These are phyloP conservation scores for Amphiprion clarkii DNA, from an alignment of 2,797 vertebrate species.

Conservation along the genomic window DNA sequence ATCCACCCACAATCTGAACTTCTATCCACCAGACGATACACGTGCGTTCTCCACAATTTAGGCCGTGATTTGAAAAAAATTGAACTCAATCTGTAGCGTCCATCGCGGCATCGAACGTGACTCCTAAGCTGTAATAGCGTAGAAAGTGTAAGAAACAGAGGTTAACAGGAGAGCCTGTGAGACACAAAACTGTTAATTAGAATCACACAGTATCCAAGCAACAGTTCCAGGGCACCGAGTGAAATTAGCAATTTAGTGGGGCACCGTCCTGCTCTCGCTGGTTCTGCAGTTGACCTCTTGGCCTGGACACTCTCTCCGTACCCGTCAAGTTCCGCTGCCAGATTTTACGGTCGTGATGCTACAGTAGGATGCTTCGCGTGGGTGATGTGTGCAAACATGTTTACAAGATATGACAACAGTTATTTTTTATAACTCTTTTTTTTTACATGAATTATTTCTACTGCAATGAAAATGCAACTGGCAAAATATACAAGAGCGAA, in stretches of 20 bases:
- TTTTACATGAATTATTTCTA: neutral
- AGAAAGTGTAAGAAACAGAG: slow-evolving; percentile 43
- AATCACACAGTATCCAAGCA: slow-evolving; percentile 72
- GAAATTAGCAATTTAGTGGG: slow-evolving; percentile 50
- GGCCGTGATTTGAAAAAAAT: slow-evolving; percentile 12
- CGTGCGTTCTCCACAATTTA: slow-evolving; percentile 3
- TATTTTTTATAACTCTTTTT: neutral
- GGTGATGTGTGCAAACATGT: slow-evolving; percentile 42
- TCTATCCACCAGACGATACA: slow-evolving; percentile 6
- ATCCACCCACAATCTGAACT: slow-evolving; percentile 56
- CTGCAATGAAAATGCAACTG: neutral
- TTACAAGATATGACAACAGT: slow-evolving; percentile 36
- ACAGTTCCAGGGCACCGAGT: slow-evolving; percentile 41
- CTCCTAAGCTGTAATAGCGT: slow-evolving; percentile 34
- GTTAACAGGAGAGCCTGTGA: slow-evolving; percentile 60
- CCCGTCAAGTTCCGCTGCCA: slow-evolving; percentile 30
- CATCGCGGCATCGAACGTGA: slow-evolving; percentile 10
- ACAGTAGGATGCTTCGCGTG: slow-evolving; percentile 19
- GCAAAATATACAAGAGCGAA: too few relatives aligned
- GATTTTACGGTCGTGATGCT: slow-evolving; percentile 10
- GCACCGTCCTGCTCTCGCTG: slow-evolving; percentile 48
- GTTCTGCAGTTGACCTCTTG: slow-evolving; percentile 52
- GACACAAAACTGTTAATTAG: slow-evolving; percentile 69
- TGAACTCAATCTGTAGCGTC: slow-evolving; percentile 18
- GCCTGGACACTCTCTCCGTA: slow-evolving; percentile 26